Evolutionary conservation across 2,113 vertebrate genomes (phyloP), one percentile per base, ranked within the genome.

Genomic region (Antechinus flavipes): DNA sequence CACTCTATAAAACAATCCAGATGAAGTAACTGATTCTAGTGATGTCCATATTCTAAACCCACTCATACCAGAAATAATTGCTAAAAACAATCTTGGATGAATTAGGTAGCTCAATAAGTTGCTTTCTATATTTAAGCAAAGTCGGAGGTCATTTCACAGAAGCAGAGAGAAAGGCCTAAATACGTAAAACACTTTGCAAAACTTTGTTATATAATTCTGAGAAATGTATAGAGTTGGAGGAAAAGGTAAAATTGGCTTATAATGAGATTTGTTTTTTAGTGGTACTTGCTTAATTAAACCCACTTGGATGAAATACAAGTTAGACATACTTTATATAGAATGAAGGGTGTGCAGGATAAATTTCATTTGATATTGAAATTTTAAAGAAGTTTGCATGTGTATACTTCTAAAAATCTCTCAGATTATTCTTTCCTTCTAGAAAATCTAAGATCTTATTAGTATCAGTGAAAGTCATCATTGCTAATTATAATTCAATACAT

Each of bases 141-240:
- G 68, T n/a, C 61, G n/a, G 30, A 76, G n/a, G 12, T 76, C 35
- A 76, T 76, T 16, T n/a, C 35, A n/a, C 35, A n/a, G 2, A n/a
- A 3, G 12, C 30, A 68, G 68, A 76, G 61, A 76, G 35, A 76
- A 68, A 76, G 5, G 3, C 35, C 35, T 19, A 76, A 14, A n/a
- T 19, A n/a, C n/a, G 0, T n/a, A n/a, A n/a, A 76, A 0, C 4
- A 76, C 1, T n/a, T n/a, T n/a, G 35, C 6, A n/a, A 76, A n/a
- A 76, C 61, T 76, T 76, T 47, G 68, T 76, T 76, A 19, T 76
- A n/a, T 76, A 35, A 35, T 68, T 68, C 11, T 35, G 61, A 68
- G 61, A 35, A 0, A 76, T 76, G 1, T 76, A n/a, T 76, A 35
- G 35, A n/a, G 4, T 76, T 76, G 7, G 68, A 61, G 35, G 35